Conservation (phyloP, 2,113 vertebrate genomes). For the Xiphias gladius region DNA sequence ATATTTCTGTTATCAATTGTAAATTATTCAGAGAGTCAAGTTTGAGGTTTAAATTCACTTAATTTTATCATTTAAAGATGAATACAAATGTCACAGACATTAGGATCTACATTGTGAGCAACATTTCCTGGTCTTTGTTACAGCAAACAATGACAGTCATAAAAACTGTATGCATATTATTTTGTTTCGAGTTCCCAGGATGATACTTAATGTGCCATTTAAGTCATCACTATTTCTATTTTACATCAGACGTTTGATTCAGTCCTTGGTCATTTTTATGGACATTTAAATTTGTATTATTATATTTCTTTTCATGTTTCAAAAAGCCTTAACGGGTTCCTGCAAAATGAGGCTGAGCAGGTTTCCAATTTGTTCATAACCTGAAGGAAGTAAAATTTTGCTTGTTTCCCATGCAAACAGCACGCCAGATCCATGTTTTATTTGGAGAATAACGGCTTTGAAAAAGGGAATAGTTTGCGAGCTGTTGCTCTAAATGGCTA, state of each 20-base stretch:
- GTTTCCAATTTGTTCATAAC: not conserved
- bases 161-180: not conserved
- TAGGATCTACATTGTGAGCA: not conserved
- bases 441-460: not conserved
- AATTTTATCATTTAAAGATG: constrained; percentile 3
- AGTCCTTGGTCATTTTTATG: not conserved
- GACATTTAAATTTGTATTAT: constrained; percentile 23
- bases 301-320: not conserved
- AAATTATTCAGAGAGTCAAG: not conserved
- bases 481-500: not conserved
- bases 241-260: constrained; percentile 3
- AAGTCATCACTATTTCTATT: not conserved
- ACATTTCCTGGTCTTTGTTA: not conserved
- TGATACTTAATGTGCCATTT: not conserved
- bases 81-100: constrained; percentile 15
- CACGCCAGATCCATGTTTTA: not conserved
- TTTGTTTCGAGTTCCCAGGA: not conserved
- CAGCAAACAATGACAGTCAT: not conserved
- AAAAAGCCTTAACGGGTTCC: not conserved
- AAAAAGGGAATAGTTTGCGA: constrained; percentile 8
- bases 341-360: constrained; percentile 16
- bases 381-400: not conserved
- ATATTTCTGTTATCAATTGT: constrained; percentile 6
- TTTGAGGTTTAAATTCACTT: not conserved
- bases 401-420: not conserved